A percentile compares a stretch with the other conserved stretches of the same genome.
Conservation (phyloP, 2,797 vertebrate species). For the Anolis apletophallus region DNA sequence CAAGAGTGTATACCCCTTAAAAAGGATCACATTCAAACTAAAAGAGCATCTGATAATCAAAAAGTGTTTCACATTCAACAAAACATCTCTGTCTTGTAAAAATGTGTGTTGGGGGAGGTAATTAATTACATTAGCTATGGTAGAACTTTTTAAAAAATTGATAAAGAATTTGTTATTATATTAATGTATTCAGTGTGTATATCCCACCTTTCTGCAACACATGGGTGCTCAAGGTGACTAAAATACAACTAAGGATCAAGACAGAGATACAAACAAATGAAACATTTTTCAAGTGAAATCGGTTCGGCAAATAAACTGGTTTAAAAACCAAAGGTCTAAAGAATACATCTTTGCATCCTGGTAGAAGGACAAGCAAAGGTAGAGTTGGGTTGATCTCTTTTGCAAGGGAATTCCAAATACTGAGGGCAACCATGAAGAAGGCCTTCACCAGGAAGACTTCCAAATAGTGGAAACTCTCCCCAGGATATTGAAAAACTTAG, state of each 20-base stretch:
- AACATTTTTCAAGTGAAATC: neutral
- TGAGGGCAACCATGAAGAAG: neutral
- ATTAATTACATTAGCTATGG: neutral
- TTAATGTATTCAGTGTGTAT: neutral
- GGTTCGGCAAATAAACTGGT: neutral
- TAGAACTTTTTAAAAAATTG: neutral
- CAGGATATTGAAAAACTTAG: neutral
- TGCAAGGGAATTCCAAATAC: neutral
- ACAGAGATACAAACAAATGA: neutral
- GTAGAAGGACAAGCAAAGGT: neutral
- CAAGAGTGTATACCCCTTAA: neutral
- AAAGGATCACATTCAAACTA: neutral
- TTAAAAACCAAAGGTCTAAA: neutral
- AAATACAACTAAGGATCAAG: neutral
- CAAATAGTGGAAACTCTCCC: neutral
- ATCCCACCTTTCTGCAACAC: neutral
- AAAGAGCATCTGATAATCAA: neutral
- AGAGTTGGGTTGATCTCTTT: neutral
- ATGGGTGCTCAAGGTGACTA: neutral
- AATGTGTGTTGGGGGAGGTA: neutral
- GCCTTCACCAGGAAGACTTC: no score
- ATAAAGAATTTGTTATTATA: neutral
- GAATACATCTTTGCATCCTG: neutral
- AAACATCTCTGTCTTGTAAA: neutral
- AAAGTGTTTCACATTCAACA: neutral